A percentile compares a stretch with the other conserved stretches of the same genome.
Evolutionary conservation across 1,140 invertebrate genomes (phyloP).

Genomic region (Brachionus plicatilis): DNA sequence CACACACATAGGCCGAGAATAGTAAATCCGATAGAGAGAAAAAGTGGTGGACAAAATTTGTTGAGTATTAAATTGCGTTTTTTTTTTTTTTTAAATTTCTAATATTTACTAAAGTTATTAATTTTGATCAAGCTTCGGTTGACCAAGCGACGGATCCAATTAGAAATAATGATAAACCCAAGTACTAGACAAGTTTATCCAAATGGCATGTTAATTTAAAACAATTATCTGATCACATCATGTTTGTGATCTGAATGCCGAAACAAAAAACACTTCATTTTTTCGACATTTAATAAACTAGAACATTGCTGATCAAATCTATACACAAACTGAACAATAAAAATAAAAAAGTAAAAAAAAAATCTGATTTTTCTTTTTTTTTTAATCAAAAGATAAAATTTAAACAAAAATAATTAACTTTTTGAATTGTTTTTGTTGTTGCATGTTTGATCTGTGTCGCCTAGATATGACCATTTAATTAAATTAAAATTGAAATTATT

Average conservation of each 20-base stretch:
- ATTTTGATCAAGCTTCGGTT: conserved; percentile 11
- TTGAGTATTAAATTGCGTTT: conserved; percentile 32
- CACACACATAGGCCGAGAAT: background rate
- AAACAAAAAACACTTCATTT: background rate
- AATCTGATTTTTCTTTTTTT: background rate
- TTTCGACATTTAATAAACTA: background rate
- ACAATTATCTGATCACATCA: background rate
- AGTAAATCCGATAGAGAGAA: background rate
- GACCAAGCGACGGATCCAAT: background rate
- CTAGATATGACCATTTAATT: background rate
- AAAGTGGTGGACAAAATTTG: background rate
- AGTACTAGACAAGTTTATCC: background rate
- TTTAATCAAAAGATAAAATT: background rate
- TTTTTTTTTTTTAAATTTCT: background rate
- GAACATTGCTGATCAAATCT: background rate
- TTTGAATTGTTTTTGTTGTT: background rate
- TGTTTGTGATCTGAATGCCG: background rate
- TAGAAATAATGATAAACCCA: background rate
- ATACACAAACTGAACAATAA: background rate
- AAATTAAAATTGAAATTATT: background rate
- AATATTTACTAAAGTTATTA: conserved; percentile 22
- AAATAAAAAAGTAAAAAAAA: background rate
- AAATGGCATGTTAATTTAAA: background rate
- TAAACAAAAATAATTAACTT: background rate
- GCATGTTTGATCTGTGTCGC: background rate